A percentile compares a stretch with the other conserved stretches of the same genome.
These are phyloP conservation scores for Benthosema pterotum DNA, from an alignment of 2,797 vertebrate genomes.

Conservation along the genomic window DNA sequence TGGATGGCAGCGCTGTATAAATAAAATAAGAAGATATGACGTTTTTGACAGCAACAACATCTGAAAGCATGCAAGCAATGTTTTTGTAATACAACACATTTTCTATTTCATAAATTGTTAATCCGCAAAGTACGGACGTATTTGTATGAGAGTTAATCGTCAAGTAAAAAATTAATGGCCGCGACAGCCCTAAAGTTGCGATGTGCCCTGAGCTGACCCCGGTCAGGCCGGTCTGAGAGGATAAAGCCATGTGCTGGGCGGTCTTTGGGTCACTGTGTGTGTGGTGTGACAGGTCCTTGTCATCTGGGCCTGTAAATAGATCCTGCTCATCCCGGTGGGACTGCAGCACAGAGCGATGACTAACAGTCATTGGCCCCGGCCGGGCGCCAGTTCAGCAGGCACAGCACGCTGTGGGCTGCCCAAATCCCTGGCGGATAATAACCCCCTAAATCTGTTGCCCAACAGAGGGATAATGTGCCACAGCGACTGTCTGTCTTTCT, in stretches of 20 bases:
- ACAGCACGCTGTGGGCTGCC: not conserved
- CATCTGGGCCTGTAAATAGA: constrained; percentile 57
- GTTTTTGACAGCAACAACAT: too few relatives aligned
- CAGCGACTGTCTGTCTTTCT: not conserved
- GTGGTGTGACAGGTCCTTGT: constrained; percentile 49
- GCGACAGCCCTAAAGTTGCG: too few relatives aligned
- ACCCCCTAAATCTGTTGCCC: constrained; percentile 25
- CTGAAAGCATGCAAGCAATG: too few relatives aligned
- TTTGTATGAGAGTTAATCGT: too few relatives aligned
- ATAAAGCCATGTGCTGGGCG: constrained; percentile 34
- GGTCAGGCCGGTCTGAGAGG: constrained; percentile 8
- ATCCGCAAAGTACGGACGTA: too few relatives aligned
- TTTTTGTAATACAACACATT: too few relatives aligned
- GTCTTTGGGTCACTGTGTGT: constrained; percentile 15
- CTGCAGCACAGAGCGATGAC: constrained; percentile 15
- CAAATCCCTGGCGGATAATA: constrained; percentile 37
- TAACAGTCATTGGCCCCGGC: constrained; percentile 12
- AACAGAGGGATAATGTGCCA: not conserved
- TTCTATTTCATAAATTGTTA: too few relatives aligned
- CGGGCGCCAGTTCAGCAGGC: constrained; percentile 26
- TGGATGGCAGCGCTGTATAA: too few relatives aligned
- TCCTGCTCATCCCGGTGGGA: constrained; percentile 14
- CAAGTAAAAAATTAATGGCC: too few relatives aligned
- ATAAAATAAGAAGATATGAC: too few relatives aligned
- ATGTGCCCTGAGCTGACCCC: too few relatives aligned